Evolutionary conservation across 2,888 invertebrate genomes (phyloP).

Genomic region (Synanthedon formicaeformis): DNA sequence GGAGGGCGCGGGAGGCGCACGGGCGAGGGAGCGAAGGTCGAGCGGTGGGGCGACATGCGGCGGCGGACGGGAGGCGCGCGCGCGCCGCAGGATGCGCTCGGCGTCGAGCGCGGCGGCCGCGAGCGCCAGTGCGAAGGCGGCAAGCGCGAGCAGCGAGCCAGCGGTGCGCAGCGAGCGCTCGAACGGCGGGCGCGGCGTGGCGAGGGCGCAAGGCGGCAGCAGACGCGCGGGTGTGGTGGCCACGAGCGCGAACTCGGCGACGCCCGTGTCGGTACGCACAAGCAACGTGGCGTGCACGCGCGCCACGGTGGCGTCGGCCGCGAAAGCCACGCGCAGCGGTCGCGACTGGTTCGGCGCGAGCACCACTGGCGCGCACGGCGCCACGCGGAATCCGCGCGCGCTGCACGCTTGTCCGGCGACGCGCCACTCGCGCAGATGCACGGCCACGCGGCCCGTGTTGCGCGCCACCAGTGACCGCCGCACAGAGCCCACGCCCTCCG

Average conservation of each 20-base stretch:
- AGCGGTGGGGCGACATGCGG: constrained; percentile 21
- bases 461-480: constrained; percentile 85
- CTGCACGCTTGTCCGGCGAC: constrained; percentile 36
- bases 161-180: constrained; percentile 66
- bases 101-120: constrained; percentile 32
- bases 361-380: constrained; percentile 38
- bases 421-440: constrained; percentile 72
- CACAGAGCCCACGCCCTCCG: constrained; percentile 67
- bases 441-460: constrained; percentile 92
- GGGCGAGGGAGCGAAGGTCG: constrained; percentile 18
- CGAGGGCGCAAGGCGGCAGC: constrained; percentile 22
- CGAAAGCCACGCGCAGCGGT: constrained; percentile 33
- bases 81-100: constrained; percentile 20
- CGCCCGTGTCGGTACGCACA: constrained; percentile 22
- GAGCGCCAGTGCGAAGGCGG: constrained; percentile 32
- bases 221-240: constrained; percentile 28
- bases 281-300: constrained; percentile 25
- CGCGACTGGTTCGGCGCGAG: constrained; percentile 44
- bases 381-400: constrained; percentile 44
- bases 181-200: constrained; percentile 63
- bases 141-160: constrained; percentile 37
- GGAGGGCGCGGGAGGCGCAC: constrained; percentile 11
- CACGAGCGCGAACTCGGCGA: constrained; percentile 24
- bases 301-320: constrained; percentile 43
- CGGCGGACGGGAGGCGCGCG: constrained; percentile 12